Base-by-base conservation (phyloP, 2,888 invertebrate species). In the Acanthosoma haemorrhoidale region DNA sequence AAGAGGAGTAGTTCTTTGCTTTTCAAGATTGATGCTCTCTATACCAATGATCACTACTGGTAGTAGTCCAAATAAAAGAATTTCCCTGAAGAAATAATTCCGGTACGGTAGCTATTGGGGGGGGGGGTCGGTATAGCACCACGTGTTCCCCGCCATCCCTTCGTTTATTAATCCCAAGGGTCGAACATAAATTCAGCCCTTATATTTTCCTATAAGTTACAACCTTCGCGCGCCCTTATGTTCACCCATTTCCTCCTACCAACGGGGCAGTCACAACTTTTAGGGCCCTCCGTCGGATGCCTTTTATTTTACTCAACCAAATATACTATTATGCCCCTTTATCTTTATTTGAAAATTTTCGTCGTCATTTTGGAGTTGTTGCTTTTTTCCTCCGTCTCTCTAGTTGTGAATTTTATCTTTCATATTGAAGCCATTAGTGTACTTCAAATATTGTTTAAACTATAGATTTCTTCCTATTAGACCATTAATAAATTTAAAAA, bases 141-240 rank as follows among this genome's bases (percentile, higher is more conserved):
- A 51, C 25, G 51, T n/a, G 25, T n/a, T n/a, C 13, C 38, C 13
- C 51, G 25, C n/a, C 51, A n/a, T n/a, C 41, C 41, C 8, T 8
- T 4, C 34, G 11, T 61, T 61, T 61, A 61, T 61, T 61, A 61
- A 61, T 61, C 61, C 61, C 34, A 38, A 34, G 38, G 61, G 36
- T 2, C 18, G 34, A 36, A 32, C 36, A 61, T 61, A 61, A 61
- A 61, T 61, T 61, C 21, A 21, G 16, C 34, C 60, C 61, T 36
- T 34, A 61, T 61, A 61, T 61, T 21, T 36, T 36, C 34, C 61
- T 32, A 61, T 61, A 61, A 61, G 36, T 32, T 61, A 36, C 38
- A 38, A 5, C 29, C 51, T 21, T 5, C 25, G 51, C n/a, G n/a
- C 29, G 51, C 51, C 51, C 51, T 51, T 51, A 51, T 51, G 51